Evolutionary conservation across 1,140 invertebrate genomes (phyloP), one percentile per base, ranked within the genome.

Genomic region (Atta colombica): DNA sequence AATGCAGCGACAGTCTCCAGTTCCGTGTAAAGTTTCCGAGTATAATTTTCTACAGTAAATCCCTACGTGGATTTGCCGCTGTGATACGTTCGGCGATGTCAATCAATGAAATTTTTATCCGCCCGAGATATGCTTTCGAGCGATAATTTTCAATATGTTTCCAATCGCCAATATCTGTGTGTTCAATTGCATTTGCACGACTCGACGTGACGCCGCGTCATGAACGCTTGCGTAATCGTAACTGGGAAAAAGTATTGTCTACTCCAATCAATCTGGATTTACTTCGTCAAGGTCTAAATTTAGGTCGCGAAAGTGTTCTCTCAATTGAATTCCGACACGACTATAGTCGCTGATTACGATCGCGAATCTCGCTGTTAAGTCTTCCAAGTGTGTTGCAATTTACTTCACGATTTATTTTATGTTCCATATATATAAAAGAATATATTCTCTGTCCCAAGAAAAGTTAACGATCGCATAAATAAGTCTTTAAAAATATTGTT

Each of bases 181-280:
- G 25, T 84, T 60, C 53, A 58, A 71, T 61, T 75, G 80, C 69
- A 75, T 74, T 60, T 51, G 39, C n/a, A 65, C 71, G 69, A 81
- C 45, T 45, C 77, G 35, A 78, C 39, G 12, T 81, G 77, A 71
- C 31, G 77, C 49, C n/a, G 35, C 80, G 69, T 39, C 18, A 74
- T 74, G 39, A 82, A 74, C 68, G 68, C 16, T 81, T 39, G 77
- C 77, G 77, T 81, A 69, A 68, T 55, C 77, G 63, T 71, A 69
- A 71, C 77, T 55, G 63, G 55, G 69, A 53, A 74, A 61, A 61
- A 74, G 69, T 74, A 84, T 84, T 75, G 69, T 75, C 80, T 82
- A 82, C 55, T 61, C 39, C 80, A 75, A 84, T 84, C 80, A 75
- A 84, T 84, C 69, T 75, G 68, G 80, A 84, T 84, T 84, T 84